These are phyloP conservation scores for Halictus rubicundus DNA, from an alignment of 1,140 invertebrate genomes.

Conservation along the genomic window DNA sequence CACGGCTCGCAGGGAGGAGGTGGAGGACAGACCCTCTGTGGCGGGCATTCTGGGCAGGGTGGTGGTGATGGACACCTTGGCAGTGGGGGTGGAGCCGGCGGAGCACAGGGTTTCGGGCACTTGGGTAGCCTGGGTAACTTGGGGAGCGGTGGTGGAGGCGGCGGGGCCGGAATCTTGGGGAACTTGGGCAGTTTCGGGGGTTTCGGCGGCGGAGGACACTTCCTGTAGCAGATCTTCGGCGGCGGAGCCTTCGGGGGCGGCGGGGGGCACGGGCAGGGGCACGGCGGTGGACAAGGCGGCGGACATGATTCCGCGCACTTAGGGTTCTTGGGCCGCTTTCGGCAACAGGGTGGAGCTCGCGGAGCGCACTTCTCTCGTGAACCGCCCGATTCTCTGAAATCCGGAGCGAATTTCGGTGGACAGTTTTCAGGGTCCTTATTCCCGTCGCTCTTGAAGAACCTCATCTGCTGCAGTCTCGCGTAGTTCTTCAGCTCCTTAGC, in stretches of 20 bases:
- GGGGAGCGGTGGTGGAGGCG: slow-evolving; percentile 26
- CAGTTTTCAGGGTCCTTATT: not conserved
- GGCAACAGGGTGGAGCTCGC: not conserved
- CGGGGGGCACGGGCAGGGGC: not conserved
- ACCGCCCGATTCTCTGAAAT: not conserved
- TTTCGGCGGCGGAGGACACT: slow-evolving; percentile 53
- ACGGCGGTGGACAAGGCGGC: slow-evolving; percentile 42
- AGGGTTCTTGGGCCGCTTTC: slow-evolving; percentile 10
- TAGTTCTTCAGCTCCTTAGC: not conserved
- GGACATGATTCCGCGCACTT: not conserved
- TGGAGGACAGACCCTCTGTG: slow-evolving; percentile 13
- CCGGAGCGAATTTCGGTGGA: not conserved
- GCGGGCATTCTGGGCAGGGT: slow-evolving; percentile 6
- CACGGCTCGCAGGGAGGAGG: slow-evolving; percentile 25
- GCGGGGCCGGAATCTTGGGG: slow-evolving; percentile 12
- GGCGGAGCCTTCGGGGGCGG: slow-evolving; percentile 15
- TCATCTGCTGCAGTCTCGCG: not conserved
- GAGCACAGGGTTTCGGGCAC: slow-evolving; percentile 18
- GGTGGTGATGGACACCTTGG: slow-evolving; percentile 7
- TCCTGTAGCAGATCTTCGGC: slow-evolving; percentile 51
- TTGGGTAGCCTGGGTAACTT: slow-evolving; percentile 26
- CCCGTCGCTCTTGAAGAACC: not conserved
- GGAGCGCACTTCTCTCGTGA: slow-evolving; percentile 15
- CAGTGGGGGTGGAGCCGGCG: not conserved
- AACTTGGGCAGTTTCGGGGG: slow-evolving; percentile 46